A percentile compares a stretch with the other conserved stretches of the same genome.
phyloP scores from a whole-genome alignment of 2,113 vertebrate genomes.

The Trachemys scripta region DNA sequence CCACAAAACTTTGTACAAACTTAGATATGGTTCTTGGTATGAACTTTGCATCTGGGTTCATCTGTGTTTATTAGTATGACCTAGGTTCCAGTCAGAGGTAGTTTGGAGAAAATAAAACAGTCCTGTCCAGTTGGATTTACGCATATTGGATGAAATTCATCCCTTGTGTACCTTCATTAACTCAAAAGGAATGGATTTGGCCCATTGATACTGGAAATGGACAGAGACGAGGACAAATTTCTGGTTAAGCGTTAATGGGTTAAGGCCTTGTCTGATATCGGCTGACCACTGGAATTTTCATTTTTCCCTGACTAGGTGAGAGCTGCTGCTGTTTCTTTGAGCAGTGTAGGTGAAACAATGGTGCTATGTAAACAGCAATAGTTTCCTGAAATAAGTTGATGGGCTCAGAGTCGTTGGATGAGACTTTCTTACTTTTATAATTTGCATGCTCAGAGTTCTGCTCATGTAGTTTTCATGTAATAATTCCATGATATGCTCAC shows the following conservation, averaged over 20 bases:
- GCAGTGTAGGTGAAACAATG: not conserved
- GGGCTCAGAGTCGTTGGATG: not conserved
- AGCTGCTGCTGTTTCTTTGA: not conserved
- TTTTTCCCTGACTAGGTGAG: not conserved
- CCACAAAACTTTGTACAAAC: not conserved
- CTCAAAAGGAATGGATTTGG: not conserved
- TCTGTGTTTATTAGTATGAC: not conserved
- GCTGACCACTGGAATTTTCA: not conserved
- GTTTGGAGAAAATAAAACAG: not conserved
- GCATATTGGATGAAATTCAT: not conserved
- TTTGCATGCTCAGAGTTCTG: not conserved
- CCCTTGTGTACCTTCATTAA: not conserved
- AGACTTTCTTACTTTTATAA: not conserved
- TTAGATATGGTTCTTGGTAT: not conserved
- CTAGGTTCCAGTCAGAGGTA: conserved; percentile 50
- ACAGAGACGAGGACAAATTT: not conserved
- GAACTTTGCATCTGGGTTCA: not conserved
- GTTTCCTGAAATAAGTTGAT: not conserved
- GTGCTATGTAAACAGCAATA: not conserved
- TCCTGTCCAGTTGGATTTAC: conserved; percentile 7
- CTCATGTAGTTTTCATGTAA: not conserved
- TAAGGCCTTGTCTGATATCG: not conserved
- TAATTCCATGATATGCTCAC: not conserved
- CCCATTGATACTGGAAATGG: not conserved
- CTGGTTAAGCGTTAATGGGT: not conserved